Base-by-base conservation (phyloP, 2,113 vertebrate species). In the Glaucomys volans region DNA sequence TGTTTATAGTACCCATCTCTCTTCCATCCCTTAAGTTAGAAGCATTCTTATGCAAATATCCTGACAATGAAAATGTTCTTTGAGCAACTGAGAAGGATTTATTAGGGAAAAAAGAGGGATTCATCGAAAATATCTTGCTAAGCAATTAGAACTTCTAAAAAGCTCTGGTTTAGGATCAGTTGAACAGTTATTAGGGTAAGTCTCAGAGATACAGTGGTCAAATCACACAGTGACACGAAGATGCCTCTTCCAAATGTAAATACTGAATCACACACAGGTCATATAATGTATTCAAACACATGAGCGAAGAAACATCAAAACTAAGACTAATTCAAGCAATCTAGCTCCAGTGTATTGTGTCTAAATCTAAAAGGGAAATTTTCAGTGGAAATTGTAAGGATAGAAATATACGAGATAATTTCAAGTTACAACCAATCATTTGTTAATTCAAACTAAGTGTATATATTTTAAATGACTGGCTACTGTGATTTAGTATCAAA, bases 41-140 rank as follows among this genome's bases (percentile, higher is more conserved):
- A 44, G 64, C 67, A 90, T 84, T 91, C 37, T 91, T 80, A 95
- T 52, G 18, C 72, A 95, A 94, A 91, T 95, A 74, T 44, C 18
- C 30, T 67, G 85, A 85, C 40, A 67, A 92, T 89, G 47, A 24
- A 79, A 80, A 80, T 85, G 20, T 89, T 89, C 32, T 85, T 95
- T 84, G 57, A 74, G 71, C n/a, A 79, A 75, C 44, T 66, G 18
- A 75, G 35, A 88, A 91, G 42, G 18, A 24, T 85, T 91, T 94
- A 66, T 84, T 74, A 84, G n/a, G 42, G 50, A 88, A 95, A 18
- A 44, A 95, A 82, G 37, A 69, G 11, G 12, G 69, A 67, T 75
- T 92, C 50, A 76, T 89, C 54, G 92, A 40, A 57, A 85, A 59
- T 52, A 57, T 88, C 57, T 0, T 54, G 30, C 80, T 92, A 75